Evolutionary conservation across 2,113 vertebrate species (phyloP), one percentile per base, ranked within the genome.

Genomic region (Guaruba guarouba): DNA sequence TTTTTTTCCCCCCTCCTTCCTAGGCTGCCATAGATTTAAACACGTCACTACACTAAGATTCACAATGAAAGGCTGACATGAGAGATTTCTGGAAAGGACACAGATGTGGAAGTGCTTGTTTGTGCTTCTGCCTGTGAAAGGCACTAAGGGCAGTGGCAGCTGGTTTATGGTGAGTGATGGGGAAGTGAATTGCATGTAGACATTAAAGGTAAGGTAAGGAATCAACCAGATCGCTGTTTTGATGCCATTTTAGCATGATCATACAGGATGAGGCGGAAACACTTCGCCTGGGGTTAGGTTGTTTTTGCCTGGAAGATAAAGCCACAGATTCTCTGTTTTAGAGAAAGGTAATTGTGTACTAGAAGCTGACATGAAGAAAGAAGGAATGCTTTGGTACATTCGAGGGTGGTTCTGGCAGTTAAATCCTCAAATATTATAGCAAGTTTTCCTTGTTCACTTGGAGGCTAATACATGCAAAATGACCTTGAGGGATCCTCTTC

Each of bases 221-320:
- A 71, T 49, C 55, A 81, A 1, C 5, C 10, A 35, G 7, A 33
- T 85, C 2, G 7, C 9, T 69, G 11, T 10, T 62, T 85, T 18
- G 73, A 41, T 62, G 37, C 11, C 29, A 66, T 7, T 79, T 69
- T 59, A 63, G 9, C 25, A 68, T 59, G 24, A 31, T 88, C 17
- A 11, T 20, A 35, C 12, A 57, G 24, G 13, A 48, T 43, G 15
- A 88, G 17, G 13, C 12, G 75, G 46, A 77, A 92, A 41, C 16
- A 55, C 6, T 33, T 35, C 3, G 3, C 2, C 1, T 7, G 2
- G 57, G 7, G 10, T 48, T 25, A 9, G 9, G 13, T 17, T 43
- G 19, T 81, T 93, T 88, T 86, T 7, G 2, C 4, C 17, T 61
- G 49, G 55, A 24, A 19, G 13, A 22, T 48, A 82, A 91, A 79